Evolutionary conservation across 2,113 vertebrate species (phyloP).

Genomic region (Anseranas semipalmata): DNA sequence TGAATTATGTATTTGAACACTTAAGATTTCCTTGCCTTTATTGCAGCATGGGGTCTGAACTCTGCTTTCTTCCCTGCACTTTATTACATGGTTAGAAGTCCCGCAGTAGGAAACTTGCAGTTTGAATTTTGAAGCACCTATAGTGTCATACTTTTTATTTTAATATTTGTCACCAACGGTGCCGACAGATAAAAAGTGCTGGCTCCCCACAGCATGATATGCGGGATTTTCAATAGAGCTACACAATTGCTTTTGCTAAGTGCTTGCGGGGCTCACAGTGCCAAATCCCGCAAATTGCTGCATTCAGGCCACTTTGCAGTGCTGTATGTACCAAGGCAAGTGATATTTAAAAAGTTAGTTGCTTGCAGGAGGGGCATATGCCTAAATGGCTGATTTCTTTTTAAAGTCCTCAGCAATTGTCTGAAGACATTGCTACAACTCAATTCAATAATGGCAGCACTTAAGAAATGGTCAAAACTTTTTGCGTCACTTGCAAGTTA

Average conservation of each 20-base stretch:
- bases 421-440: neutral
- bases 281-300: slow-evolving; percentile 62
- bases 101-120: slow-evolving; percentile 68
- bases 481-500: neutral
- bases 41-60: slow-evolving; percentile 74
- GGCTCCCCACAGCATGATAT: slow-evolving; percentile 60
- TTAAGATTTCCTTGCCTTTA: slow-evolving; percentile 74
- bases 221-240: slow-evolving; percentile 67
- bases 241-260: slow-evolving; percentile 71
- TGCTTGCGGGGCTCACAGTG: slow-evolving; percentile 56
- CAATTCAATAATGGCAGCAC: neutral
- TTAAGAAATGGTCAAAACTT: neutral
- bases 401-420: neutral
- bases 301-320: slow-evolving; percentile 46
- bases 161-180: slow-evolving; percentile 73
- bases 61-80: slow-evolving; percentile 71
- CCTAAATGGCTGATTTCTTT: slow-evolving; percentile 18
- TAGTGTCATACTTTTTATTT: slow-evolving; percentile 73
- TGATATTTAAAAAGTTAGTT: slow-evolving; percentile 27
- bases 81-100: slow-evolving; percentile 78
- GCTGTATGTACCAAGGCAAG: neutral
- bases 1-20: slow-evolving; percentile 76
- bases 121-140: slow-evolving; percentile 76
- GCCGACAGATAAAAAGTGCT: slow-evolving; percentile 68
- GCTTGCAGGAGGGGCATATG: slow-evolving; percentile 13